Evolutionary conservation across 2,113 vertebrate genomes (phyloP).

Genomic region (Psephotus haematonotus): DNA sequence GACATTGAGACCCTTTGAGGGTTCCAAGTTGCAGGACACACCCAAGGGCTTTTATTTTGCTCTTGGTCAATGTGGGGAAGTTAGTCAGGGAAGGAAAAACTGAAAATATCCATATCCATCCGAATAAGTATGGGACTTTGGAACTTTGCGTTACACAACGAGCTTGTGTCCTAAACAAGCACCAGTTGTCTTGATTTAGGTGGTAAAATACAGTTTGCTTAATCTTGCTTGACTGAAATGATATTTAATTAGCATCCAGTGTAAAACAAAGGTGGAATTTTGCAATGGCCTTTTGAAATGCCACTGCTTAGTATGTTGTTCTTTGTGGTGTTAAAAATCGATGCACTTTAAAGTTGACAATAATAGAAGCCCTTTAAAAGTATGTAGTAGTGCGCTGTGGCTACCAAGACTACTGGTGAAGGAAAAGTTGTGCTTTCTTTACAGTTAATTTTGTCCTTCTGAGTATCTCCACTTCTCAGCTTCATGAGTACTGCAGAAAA

Average conservation of each 20-base stretch:
- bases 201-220: background rate
- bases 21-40: background rate
- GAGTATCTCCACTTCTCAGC: background rate
- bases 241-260: background rate
- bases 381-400: background rate
- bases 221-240: background rate
- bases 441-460: background rate
- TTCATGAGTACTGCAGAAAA: background rate
- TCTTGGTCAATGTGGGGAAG: background rate
- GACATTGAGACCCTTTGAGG: background rate
- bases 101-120: background rate
- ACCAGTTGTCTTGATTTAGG: background rate
- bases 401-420: background rate
- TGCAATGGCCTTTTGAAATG: constrained; percentile 9
- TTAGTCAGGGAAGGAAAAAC: background rate
- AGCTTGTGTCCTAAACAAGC: background rate
- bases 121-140: background rate
- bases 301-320: background rate
- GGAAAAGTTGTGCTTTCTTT: background rate
- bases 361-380: background rate
- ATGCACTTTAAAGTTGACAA: background rate
- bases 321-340: constrained; percentile 13
- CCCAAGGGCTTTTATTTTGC: background rate
- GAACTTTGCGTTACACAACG: background rate
- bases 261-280: constrained; percentile 1